Evolutionary conservation across 2,888 invertebrate species (phyloP).

Genomic region (Drosophila tanythrix): DNA sequence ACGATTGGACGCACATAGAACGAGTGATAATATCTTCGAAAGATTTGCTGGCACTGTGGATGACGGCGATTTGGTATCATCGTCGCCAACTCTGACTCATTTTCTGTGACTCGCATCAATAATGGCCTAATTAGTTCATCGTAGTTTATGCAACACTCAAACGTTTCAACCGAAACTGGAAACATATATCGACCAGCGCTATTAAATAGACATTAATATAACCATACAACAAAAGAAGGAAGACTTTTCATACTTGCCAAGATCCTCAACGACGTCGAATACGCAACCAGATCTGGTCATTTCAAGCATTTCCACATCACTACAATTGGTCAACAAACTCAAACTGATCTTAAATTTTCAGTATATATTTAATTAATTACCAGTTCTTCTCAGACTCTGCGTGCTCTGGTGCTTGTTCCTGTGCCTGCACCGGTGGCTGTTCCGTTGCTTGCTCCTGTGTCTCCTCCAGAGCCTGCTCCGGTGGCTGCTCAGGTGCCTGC

Average conservation of each 20-base stretch:
- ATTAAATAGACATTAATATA: not conserved
- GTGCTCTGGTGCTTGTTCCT: too few relatives aligned
- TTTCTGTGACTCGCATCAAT: not conserved
- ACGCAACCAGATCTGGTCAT: not conserved
- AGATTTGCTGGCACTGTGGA: conserved; percentile 19
- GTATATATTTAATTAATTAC: not conserved
- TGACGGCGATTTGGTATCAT: conserved; percentile 8
- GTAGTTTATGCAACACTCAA: conserved; percentile 38
- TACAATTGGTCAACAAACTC: conserved; percentile 4
- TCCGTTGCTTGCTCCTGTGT: not conserved
- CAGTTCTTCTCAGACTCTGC: not conserved
- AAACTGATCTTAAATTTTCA: too few relatives aligned
- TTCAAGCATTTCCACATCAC: not conserved
- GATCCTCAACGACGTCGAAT: conserved; percentile 23
- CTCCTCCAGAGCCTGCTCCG: not conserved
- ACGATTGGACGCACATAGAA: conserved; percentile 41
- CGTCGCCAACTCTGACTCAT: conserved; percentile 7
- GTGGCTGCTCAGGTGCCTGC: not conserved
- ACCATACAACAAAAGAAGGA: not conserved
- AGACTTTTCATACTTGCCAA: conserved; percentile 22
- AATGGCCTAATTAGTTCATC: conserved; percentile 27
- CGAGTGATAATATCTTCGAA: conserved; percentile 41
- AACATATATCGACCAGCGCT: conserved; percentile 39
- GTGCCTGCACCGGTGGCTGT: too few relatives aligned
- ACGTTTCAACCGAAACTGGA: conserved; percentile 46